Evolutionary conservation across 2,797 vertebrate species (phyloP).

Genomic region (Triplophysa yarkandensis): DNA sequence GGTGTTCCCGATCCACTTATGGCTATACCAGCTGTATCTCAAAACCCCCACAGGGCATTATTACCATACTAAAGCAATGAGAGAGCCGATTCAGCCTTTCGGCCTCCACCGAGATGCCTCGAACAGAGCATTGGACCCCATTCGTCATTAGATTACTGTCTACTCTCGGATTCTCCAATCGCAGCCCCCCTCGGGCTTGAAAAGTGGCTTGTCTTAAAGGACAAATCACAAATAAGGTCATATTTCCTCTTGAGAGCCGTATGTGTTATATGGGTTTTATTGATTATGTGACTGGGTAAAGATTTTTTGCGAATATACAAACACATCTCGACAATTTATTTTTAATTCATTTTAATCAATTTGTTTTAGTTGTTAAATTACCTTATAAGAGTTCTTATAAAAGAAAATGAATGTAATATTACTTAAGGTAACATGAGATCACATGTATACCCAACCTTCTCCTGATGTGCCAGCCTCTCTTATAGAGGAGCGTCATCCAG

Average conservation of each 20-base stretch:
- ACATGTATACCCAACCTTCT: constrained; percentile 14
- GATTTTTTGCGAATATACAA: constrained; percentile 28
- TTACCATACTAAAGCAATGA: constrained; percentile 52
- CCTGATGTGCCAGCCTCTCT: constrained; percentile 30
- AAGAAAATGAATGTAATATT: too few species aligned
- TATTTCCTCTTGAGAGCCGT: constrained; percentile 15
- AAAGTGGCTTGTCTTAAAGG: constrained; percentile 37
- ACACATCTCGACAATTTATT: too few species aligned
- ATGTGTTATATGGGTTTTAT: constrained; percentile 17
- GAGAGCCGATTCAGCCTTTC: constrained; percentile 25
- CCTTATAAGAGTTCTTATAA: not conserved
- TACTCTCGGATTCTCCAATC: constrained; percentile 38
- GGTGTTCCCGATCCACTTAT: constrained; percentile 39
- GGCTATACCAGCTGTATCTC: constrained; percentile 20
- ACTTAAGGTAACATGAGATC: too few species aligned
- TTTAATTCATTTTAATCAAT: too few species aligned
- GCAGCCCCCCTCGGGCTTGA: constrained; percentile 34
- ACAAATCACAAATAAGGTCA: constrained; percentile 47
- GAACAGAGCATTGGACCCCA: constrained; percentile 12
- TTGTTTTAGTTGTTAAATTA: too few species aligned
- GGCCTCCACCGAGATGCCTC: constrained; percentile 12
- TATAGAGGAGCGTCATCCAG: constrained; percentile 40
- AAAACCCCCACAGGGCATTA: constrained; percentile 38
- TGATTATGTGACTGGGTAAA: constrained; percentile 26
- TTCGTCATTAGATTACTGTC: constrained; percentile 51